Base-by-base conservation (phyloP, 2,797 vertebrate species). In the Sylvia borin region DNA sequence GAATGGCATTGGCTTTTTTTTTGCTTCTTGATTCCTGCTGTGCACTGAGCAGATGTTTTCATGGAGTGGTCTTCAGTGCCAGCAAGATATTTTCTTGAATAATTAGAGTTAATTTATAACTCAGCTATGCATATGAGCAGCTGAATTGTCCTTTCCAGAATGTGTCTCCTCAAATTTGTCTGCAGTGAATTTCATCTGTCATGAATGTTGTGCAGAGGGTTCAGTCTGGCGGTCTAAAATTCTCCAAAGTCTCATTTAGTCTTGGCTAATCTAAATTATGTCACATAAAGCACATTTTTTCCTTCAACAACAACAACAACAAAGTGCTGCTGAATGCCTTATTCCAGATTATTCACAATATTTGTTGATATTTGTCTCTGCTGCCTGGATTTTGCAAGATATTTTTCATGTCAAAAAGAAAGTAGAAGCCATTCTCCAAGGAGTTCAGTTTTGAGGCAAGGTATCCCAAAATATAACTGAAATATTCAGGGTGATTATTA, bases 111-210 rank as follows among this genome's bases (percentile, higher is more conserved):
- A 85, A 91, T 91, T 91, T 95, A 65, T 87, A 89, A 85, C 71
- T 89, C 78, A 77, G 34, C 78, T 89, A 36, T 77, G 81, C 1
- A 0, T 71, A 57, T 51, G 47, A 92, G 60, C 55, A 78, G 61
- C 55, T 87, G 80, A 73, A 71, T 91, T 89, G 78, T 71, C 60
- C 86, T 96, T 94, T 93, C 64, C 77, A 85, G 32, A 5, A 1
- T 76, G 51, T 54, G 83, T 87, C 86, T 91, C 84, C 80, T 95
- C 90, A 76, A 87, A 76, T 94, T 94, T 92, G 43, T 83, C 92
- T 57, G 74, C 55, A 79, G 38, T 65, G 74, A 89, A 85, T 84
- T 85, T 94, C 45, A 71, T 66, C 74, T 89, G 64, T 81, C 60
- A 40, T 43, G 45, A 87, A 55, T 43, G 74, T 47, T 74, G 42